Evolutionary conservation across 2,113 vertebrate genomes (phyloP).

Genomic region (Gambusia affinis): DNA sequence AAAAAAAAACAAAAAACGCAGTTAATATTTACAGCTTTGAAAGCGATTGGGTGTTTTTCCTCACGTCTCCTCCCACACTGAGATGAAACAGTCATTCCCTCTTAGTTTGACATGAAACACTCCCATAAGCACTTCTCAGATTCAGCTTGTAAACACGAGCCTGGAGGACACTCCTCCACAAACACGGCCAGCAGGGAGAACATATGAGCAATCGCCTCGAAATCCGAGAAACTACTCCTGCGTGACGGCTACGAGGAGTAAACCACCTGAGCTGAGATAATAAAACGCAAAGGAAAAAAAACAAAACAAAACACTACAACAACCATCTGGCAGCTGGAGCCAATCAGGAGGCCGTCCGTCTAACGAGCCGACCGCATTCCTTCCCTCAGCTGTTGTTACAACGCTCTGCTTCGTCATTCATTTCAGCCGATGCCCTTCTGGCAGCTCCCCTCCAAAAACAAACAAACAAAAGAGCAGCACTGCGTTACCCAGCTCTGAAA

Average conservation of each 20-base stretch:
- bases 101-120: conserved; percentile 22
- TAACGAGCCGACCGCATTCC: conserved; percentile 69
- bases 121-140: conserved; percentile 48
- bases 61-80: neutral
- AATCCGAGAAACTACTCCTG: conserved; percentile 40
- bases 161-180: conserved; percentile 21
- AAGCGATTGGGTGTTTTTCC: conserved; percentile 8
- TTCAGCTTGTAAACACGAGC: conserved; percentile 39
- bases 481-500: neutral
- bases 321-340: conserved; percentile 47
- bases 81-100: conserved; percentile 1
- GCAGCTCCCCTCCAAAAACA: conserved; percentile 3
- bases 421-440: conserved; percentile 21
- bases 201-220: conserved; percentile 22
- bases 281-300: conserved; percentile 31
- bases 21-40: conserved; percentile 44
- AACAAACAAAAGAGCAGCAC: conserved; percentile 7
- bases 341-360: conserved; percentile 63
- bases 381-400: conserved; percentile 70
- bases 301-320: conserved; percentile 3
- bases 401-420: conserved; percentile 41
- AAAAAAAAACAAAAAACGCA: neutral
- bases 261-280: conserved; percentile 39
- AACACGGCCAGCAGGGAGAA: conserved; percentile 17
- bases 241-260: conserved; percentile 26